Percentiles rank a stretch among this genome's conserved stretches.
Conservation (phyloP, 2,888 invertebrate species). For the Oeneis ivallda region DNA sequence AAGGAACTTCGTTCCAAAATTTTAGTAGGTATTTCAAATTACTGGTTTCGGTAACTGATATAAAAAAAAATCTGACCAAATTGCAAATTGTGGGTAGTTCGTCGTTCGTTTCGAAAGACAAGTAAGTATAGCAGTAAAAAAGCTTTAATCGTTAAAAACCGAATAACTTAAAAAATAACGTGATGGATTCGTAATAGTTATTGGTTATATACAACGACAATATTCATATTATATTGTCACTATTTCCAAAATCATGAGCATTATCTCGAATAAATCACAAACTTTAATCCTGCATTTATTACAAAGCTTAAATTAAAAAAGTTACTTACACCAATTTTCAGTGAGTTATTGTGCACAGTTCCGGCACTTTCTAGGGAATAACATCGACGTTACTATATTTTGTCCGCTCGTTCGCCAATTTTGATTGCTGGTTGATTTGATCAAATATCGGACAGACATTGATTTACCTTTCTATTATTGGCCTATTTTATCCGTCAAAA, state of each 20-base stretch:
- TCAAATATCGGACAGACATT: conserved; percentile 30
- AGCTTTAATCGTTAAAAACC: too few relatives aligned
- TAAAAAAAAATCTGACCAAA: too few relatives aligned
- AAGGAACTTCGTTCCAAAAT: too few relatives aligned
- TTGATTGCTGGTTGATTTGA: conserved; percentile 28
- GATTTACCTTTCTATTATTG: conserved; percentile 3
- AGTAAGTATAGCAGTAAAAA: too few relatives aligned
- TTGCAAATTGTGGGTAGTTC: too few relatives aligned
- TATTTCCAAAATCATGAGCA: conserved; percentile 52
- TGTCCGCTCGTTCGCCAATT: conserved; percentile 28
- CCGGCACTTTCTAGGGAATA: conserved; percentile 50
- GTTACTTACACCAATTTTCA: conserved; percentile 74
- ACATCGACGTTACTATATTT: conserved; percentile 25
- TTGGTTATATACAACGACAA: conserved; percentile 40
- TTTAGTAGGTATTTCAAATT: too few relatives aligned
- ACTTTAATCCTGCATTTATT: conserved; percentile 68
- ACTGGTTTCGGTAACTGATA: too few relatives aligned
- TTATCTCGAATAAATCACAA: conserved; percentile 68
- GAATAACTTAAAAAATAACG: too few relatives aligned
- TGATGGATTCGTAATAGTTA: too few relatives aligned
- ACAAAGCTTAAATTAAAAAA: conserved; percentile 77
- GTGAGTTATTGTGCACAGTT: conserved; percentile 76
- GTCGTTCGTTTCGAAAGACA: too few relatives aligned
- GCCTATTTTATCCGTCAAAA: background rate
- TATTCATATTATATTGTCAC: conserved; percentile 47